These are phyloP conservation scores for Sceloporus tristichus DNA, from an alignment of 2,113 vertebrate species.

Conservation along the genomic window DNA sequence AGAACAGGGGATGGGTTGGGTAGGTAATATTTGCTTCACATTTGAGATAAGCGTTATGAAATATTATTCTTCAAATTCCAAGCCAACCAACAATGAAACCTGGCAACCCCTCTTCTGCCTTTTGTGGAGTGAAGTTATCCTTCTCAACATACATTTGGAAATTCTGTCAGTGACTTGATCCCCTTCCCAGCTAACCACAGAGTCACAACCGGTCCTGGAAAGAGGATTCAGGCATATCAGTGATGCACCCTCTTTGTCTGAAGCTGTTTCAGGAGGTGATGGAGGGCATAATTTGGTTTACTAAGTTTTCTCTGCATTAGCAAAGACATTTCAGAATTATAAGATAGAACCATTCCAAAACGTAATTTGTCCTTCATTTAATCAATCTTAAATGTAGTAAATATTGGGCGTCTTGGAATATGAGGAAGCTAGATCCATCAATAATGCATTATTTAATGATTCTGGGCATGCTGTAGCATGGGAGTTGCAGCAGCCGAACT, in stretches of 20 bases:
- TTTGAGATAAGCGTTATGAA: neutral
- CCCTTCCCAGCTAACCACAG: neutral
- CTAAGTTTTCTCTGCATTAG: neutral
- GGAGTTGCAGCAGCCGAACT: neutral
- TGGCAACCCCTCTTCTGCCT: neutral
- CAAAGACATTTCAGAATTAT: neutral
- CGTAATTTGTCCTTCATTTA: neutral
- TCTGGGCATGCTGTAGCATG: neutral
- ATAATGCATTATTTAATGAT: fast-evolving
- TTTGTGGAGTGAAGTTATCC: neutral
- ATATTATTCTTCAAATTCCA: neutral
- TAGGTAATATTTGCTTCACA: neutral
- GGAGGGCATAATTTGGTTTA: neutral
- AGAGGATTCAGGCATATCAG: neutral
- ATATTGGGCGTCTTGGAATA: neutral
- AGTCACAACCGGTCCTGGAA: neutral
- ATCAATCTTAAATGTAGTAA: neutral
- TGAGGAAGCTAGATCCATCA: neutral
- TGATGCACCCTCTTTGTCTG: neutral
- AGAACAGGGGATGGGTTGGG: neutral
- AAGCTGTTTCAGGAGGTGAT: neutral
- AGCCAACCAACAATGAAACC: neutral
- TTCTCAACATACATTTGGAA: neutral
- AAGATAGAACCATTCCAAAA: neutral
- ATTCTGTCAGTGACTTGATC: neutral